These are phyloP conservation scores for Emydoidea blandingii DNA, from an alignment of 2,797 vertebrate species.

Conservation along the genomic window DNA sequence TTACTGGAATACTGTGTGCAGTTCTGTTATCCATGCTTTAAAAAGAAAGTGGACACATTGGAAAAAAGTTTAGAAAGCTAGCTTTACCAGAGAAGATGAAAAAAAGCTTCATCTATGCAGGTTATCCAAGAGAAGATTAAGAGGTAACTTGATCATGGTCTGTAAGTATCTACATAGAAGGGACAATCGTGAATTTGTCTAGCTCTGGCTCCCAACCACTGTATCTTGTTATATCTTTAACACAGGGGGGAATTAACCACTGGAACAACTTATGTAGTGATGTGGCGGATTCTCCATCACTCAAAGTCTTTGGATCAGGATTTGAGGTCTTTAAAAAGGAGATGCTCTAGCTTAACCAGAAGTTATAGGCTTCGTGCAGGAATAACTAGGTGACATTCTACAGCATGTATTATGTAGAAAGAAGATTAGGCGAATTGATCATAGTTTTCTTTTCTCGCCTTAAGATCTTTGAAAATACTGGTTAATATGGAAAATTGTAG, in stretches of 20 bases:
- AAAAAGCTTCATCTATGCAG: background rate
- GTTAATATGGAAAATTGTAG: background rate
- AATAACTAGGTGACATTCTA: background rate
- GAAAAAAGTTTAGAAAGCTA: background rate
- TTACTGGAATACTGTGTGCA: background rate
- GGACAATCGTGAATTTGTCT: background rate
- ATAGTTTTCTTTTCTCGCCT: background rate
- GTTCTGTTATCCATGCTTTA: background rate
- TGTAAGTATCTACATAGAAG: background rate
- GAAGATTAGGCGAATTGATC: background rate
- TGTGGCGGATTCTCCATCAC: background rate
- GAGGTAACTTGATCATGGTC: background rate
- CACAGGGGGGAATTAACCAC: background rate
- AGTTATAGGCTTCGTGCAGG: background rate
- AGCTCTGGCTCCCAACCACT: background rate
- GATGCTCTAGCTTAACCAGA: no score
- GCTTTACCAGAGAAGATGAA: background rate
- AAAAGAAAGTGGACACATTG: background rate
- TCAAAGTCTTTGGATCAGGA: no score
- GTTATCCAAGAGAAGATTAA: background rate
- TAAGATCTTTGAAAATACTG: background rate
- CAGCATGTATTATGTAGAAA: background rate
- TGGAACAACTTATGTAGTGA: background rate
- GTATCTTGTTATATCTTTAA: no score
- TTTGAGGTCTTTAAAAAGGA: background rate